Evolutionary conservation across 2,888 invertebrate genomes (phyloP), one percentile per base, ranked within the genome.

Genomic region (Acholoe squamosa): DNA sequence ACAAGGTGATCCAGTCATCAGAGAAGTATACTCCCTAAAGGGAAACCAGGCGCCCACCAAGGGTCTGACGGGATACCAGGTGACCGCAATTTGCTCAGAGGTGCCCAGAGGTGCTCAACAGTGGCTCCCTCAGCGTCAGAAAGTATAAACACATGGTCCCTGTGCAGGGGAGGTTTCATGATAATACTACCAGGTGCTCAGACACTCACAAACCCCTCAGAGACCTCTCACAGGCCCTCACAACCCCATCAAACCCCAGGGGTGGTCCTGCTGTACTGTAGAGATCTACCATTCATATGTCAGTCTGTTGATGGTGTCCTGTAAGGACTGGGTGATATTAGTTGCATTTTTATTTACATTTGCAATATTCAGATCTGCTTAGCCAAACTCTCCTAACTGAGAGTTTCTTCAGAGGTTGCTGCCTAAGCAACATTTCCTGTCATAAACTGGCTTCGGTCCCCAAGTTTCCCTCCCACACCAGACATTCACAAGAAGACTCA

Each of bases 131-230:
- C 5, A 14, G 25, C 25, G 71, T 28, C 28, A 28, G 71, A 14
- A 28, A 71, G 71, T 71, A 28, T 71, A 71, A 71, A 71, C 71
- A 71, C 71, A 28, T 71, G 71, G 71, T 71, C 61, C 61, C 61
- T 19, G 22, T 19, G 61, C 10, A 10, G 43, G 43, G 43, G 10
- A 10, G 43, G 43, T 43, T 43, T 43, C 43, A 43, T 43, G 43
- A 43, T n/a, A n/a, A n/a, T 43, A 43, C 43, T 43, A 3, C 43
- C 43, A 43, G 43, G 43, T 43, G 43, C 43, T 43, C 10, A 43
- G 43, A 43, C 43, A 43, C 43, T 43, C 43, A 43, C 43, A 43
- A 43, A 43, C 43, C 61, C 61, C n/a, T 61, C n/a, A 3, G 61
- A 61, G 25, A 61, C 61, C 22, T 10, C 61, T n/a, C 61, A 61